Evolutionary conservation across 2,113 vertebrate genomes (phyloP).

Genomic region (Lasiurus cinereus): DNA sequence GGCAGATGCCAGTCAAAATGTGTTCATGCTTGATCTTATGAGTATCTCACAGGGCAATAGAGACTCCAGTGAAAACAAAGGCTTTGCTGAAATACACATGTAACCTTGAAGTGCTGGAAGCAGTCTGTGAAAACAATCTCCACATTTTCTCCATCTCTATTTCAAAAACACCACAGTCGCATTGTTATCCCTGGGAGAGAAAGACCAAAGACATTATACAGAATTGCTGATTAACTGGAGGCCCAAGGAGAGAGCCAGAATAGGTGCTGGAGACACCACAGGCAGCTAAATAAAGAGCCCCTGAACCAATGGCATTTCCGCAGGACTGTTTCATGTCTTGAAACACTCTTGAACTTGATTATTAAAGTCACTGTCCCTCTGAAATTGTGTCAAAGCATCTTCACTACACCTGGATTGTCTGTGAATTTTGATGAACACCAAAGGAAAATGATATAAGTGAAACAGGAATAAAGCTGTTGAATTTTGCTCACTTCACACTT

Average conservation of each 20-base stretch:
- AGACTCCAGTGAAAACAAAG: conserved; percentile 29
- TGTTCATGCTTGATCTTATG: not conserved
- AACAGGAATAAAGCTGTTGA: not conserved
- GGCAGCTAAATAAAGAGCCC: conserved; percentile 30
- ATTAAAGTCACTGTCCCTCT: conserved; percentile 48
- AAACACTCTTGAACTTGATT: conserved; percentile 66
- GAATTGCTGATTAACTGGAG: conserved; percentile 57
- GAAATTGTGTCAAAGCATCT: conserved; percentile 60
- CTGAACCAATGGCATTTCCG: not conserved
- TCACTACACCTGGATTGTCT: not conserved
- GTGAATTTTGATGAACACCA: conserved; percentile 55
- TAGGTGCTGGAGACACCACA: not conserved
- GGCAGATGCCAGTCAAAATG: conserved; percentile 3
- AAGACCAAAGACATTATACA: conserved; percentile 33
- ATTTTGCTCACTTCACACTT: conserved; percentile 37
- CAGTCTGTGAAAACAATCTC: not conserved
- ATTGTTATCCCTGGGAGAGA: conserved; percentile 6
- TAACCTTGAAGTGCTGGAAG: not conserved
- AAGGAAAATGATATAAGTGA: conserved; percentile 54
- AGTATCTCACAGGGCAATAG: not conserved
- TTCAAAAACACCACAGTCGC: conserved; percentile 21
- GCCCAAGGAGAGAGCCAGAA: not conserved
- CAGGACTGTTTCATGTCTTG: not conserved
- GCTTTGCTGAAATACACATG: not conserved
- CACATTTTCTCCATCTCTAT: conserved; percentile 27